Base-by-base conservation (phyloP, 2,113 vertebrate genomes). In the Gymnogyps californianus region DNA sequence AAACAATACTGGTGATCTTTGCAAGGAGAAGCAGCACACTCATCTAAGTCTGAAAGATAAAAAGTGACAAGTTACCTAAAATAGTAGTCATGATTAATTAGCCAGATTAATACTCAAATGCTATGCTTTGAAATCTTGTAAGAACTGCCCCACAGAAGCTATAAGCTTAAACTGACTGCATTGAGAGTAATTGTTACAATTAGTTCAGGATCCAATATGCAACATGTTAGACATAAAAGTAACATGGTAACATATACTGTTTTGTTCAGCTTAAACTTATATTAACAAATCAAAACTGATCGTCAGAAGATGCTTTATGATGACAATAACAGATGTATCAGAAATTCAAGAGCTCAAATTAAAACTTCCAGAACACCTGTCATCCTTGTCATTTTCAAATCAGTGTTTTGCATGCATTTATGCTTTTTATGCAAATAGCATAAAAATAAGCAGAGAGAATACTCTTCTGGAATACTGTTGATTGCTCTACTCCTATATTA, bases 21-120 rank as follows among this genome's bases (percentile, higher is more conserved):
- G 94, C 99, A 99, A 34, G 98, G 98, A 34, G 98, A 79, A 2
- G 97, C 67, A 24, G 96, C 95, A 93, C 99, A 99, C 96, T 99
- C 99, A 44, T 99, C 96, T 80, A 99, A 87, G 86, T 99, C 99
- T 99, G 97, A 59, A 97, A 98, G 15, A 89, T 32, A 95, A 84
- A 47, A 77, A 72, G 47, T 24, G 32, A 46, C 18, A 87, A 54
- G 58, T 93, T 91, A 91, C 18, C 16, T 62, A 49, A 90, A 79
- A 52, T 2, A 74, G 40, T 3, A 81, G 29, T 44, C 28, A 69
- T 40, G 13, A 66, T n/a, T 82, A 71, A 83, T 78, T 20, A 89
- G 38, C 2, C 11, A 84, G n/a, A 82, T 42, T 42, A 74, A 51
- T 24, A 58, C 16, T 67, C 77, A 11, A 77, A 52, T 32, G 25